Conservation (phyloP, 2,797 vertebrate genomes). For the Gallirallus australis region DNA sequence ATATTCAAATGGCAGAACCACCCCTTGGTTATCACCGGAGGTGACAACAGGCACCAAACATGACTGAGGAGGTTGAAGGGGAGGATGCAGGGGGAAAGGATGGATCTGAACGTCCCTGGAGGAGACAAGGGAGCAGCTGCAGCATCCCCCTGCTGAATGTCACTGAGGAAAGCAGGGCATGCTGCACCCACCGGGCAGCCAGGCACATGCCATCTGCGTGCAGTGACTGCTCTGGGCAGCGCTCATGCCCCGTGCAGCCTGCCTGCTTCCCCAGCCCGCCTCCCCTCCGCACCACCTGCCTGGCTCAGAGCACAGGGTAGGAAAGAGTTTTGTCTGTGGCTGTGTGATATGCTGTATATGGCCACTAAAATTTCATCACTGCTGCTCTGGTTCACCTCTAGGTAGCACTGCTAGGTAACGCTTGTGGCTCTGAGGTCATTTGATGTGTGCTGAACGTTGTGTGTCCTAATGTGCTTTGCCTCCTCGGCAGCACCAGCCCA, state of each 20-base stretch:
- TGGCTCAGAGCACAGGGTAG: no score
- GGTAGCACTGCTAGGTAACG: accelerated
- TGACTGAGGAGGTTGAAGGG: background rate
- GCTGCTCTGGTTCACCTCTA: accelerated
- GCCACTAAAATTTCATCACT: accelerated
- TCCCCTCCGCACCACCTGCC: background rate
- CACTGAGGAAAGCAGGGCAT: background rate
- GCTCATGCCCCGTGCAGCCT: accelerated
- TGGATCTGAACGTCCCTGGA: background rate
- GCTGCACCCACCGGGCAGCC: background rate
- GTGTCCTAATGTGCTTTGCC: no score
- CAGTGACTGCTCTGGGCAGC: accelerated
- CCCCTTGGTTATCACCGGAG: background rate
- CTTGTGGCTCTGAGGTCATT: background rate
- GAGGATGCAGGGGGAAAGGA: background rate
- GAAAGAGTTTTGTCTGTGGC: accelerated
- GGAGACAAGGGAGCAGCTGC: background rate
- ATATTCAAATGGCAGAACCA: background rate
- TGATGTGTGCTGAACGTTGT: accelerated
- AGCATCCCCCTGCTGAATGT: background rate
- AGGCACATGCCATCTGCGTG: background rate
- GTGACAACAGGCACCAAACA: background rate
- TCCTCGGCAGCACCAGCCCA: background rate
- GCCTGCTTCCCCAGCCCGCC: accelerated
- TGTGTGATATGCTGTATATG: background rate